A percentile compares a stretch with the other conserved stretches of the same genome.
phyloP scores from a whole-genome alignment of 2,797 vertebrate genomes.

The Dendrocincla fuliginosa region DNA sequence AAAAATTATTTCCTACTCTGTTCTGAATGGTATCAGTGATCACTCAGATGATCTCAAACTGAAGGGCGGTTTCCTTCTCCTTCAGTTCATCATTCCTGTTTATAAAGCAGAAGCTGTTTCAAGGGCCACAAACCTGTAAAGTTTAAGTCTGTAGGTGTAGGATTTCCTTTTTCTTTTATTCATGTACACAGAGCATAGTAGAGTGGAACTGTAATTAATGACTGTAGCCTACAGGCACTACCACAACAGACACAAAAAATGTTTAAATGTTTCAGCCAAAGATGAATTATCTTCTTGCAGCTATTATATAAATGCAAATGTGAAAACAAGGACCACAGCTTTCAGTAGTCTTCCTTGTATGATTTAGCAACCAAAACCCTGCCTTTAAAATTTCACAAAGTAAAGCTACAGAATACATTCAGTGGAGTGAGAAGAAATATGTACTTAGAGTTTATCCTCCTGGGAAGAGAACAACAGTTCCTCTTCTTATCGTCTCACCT shows the following conservation, averaged over 20 bases:
- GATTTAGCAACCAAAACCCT: neutral
- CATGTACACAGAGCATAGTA: neutral
- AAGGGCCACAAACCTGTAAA: neutral
- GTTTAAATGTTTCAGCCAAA: neutral
- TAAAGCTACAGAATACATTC: neutral
- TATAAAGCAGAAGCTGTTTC: neutral
- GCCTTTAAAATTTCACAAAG: neutral
- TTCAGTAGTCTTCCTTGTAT: neutral
- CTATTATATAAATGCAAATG: neutral
- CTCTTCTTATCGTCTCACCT: neutral
- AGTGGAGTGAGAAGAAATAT: neutral
- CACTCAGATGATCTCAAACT: neutral
- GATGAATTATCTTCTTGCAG: neutral
- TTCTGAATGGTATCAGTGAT: neutral
- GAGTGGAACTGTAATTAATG: neutral
- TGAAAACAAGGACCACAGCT: neutral
- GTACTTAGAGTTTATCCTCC: fast-evolving
- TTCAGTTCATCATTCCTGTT: neutral
- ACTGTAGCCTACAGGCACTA: neutral
- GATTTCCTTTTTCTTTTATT: neutral
- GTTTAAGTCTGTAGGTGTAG: neutral
- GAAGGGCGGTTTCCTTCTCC: neutral
- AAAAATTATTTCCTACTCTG: neutral
- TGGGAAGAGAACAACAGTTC: neutral
- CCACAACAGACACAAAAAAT: neutral